These are phyloP conservation scores for Tinamus major DNA, from an alignment of 2,797 vertebrate genomes.

Conservation along the genomic window DNA sequence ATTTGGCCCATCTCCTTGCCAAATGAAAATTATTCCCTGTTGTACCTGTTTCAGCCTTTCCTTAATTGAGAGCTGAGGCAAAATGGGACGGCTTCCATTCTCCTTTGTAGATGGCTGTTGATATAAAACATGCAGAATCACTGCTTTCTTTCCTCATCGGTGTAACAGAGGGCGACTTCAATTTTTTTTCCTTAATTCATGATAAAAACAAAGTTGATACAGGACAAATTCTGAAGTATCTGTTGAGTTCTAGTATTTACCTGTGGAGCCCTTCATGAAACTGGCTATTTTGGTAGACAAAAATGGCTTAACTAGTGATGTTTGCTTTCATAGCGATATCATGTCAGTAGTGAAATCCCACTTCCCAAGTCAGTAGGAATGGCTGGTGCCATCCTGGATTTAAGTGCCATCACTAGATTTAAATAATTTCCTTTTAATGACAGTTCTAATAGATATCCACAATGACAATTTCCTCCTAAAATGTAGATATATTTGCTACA, in stretches of 20 bases:
- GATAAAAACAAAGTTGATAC: neutral
- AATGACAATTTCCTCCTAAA: neutral
- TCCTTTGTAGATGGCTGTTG: neutral
- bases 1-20: neutral
- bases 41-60: neutral
- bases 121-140: neutral
- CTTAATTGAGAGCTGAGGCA: neutral
- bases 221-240: too few species aligned
- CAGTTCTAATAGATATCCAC: neutral
- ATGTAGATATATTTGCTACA: neutral
- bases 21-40: neutral
- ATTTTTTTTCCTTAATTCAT: neutral
- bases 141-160: neutral
- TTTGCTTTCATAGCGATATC: neutral
- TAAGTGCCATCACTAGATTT: neutral
- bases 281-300: neutral
- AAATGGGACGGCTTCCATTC: neutral
- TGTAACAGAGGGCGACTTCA: neutral
- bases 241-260: neutral
- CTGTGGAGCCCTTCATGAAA: neutral
- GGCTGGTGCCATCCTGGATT: neutral
- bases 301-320: neutral
- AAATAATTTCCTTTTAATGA: neutral
- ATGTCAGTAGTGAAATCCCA: fast-evolving
- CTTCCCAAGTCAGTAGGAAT: neutral